A percentile compares a stretch with the other conserved stretches of the same genome.
These are phyloP conservation scores for Tachysurus fulvidraco DNA, from an alignment of 2,113 vertebrate species.

Conservation along the genomic window DNA sequence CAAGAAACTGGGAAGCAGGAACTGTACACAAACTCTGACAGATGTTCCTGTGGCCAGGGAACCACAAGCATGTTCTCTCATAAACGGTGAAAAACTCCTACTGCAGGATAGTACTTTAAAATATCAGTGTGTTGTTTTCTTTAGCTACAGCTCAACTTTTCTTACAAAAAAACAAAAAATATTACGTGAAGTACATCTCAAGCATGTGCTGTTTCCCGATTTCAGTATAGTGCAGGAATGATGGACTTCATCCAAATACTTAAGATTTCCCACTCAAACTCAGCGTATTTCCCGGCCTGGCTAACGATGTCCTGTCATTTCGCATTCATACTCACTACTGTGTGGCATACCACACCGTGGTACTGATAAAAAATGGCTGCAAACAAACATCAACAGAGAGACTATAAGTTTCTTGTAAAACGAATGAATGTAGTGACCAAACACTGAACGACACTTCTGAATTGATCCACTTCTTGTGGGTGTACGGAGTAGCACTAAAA, in stretches of 20 bases:
- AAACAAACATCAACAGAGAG: slow-evolving; percentile 51
- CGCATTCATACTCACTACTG: slow-evolving; percentile 57
- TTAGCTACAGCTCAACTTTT: slow-evolving; percentile 59
- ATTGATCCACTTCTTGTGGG: slow-evolving; percentile 5
- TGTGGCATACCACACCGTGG: slow-evolving; percentile 57
- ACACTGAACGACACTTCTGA: slow-evolving; percentile 61
- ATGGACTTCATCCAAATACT: slow-evolving; percentile 56
- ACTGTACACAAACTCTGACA: slow-evolving; percentile 67
- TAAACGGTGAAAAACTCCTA: slow-evolving; percentile 66
- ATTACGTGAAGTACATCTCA: slow-evolving; percentile 60
- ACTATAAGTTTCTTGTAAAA: slow-evolving; percentile 44
- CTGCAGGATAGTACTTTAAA: slow-evolving; percentile 63
- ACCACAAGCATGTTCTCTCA: slow-evolving; percentile 69
- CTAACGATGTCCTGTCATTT: slow-evolving; percentile 58
- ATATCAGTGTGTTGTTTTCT: slow-evolving; percentile 64
- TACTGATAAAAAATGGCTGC: slow-evolving; percentile 50
- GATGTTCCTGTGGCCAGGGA: slow-evolving; percentile 68
- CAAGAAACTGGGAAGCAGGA: slow-evolving; percentile 51
- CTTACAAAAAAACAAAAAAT: slow-evolving; percentile 43
- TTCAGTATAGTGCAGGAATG: slow-evolving; percentile 55
- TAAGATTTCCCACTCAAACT: slow-evolving; percentile 55
- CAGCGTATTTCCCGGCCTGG: slow-evolving; percentile 55
- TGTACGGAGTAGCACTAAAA: slow-evolving; percentile 36
- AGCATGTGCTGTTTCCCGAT: slow-evolving; percentile 51
- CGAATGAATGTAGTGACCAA: slow-evolving; percentile 70